Conservation (phyloP, 64 coral and sea anemone species). For the Acropora yongei region DNA sequence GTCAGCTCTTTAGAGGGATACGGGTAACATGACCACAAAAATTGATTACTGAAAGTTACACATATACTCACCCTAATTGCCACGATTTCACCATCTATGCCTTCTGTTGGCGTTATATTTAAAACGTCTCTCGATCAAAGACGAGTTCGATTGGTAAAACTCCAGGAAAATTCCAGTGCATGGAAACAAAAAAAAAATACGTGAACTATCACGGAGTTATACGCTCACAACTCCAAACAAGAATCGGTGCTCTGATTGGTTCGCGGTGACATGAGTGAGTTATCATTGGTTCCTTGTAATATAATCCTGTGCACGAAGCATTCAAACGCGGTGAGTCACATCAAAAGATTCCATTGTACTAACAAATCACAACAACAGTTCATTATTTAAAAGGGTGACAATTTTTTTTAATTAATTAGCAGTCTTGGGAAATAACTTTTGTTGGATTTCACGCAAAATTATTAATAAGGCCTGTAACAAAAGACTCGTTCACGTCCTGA, state of each 20-base stretch:
- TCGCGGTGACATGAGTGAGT: not conserved
- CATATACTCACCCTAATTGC: not conserved
- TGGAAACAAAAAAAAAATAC: not conserved
- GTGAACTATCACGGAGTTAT: not conserved
- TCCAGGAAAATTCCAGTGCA: conserved; percentile 28
- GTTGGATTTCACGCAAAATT: too few species aligned
- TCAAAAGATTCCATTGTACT: not conserved
- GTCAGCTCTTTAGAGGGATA: not conserved
- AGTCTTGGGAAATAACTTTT: too few species aligned
- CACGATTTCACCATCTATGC: not conserved
- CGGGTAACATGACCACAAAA: not conserved
- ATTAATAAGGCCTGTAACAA: not conserved
- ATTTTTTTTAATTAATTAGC: too few species aligned
- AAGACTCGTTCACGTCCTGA: not conserved
- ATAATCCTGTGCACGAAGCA: not conserved
- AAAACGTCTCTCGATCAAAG: too few species aligned
- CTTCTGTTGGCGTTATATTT: not conserved
- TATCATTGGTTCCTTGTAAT: conserved; percentile 27
- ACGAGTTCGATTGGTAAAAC: not conserved
- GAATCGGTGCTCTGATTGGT: conserved; percentile 3
- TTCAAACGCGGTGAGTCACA: conserved; percentile 14
- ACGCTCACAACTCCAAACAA: not conserved
- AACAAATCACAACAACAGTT: conserved; percentile 10
- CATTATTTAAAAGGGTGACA: too few species aligned
- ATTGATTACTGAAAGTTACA: not conserved